A percentile compares a stretch with the other conserved stretches of the same genome.
Conservation (phyloP, 1,140 invertebrate species). For the Hyles vespertilio region DNA sequence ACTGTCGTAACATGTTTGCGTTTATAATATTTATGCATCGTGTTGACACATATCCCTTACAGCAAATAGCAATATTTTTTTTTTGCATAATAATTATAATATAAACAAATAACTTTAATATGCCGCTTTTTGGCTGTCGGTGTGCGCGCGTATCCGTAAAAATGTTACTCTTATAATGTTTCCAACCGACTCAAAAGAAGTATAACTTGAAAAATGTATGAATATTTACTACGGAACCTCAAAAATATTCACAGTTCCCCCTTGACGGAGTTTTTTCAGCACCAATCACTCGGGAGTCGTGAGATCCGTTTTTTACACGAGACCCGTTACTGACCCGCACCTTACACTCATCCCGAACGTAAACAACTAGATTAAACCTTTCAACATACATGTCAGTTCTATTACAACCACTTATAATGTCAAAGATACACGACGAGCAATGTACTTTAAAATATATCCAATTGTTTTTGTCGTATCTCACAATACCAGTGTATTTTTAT, state of each 20-base stretch:
- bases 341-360: conserved; percentile 22
- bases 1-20: too few relatives aligned
- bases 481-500: conserved; percentile 34
- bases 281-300: conserved; percentile 50
- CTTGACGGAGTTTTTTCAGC: conserved; percentile 35
- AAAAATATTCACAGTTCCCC: conserved; percentile 5
- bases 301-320: conserved; percentile 48
- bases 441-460: conserved; percentile 17
- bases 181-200: too few relatives aligned
- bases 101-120: too few relatives aligned
- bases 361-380: conserved; percentile 17
- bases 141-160: too few relatives aligned
- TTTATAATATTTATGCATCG: too few relatives aligned
- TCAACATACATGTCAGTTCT: conserved; percentile 26
- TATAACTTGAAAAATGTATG: too few relatives aligned
- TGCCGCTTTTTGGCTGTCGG: too few relatives aligned
- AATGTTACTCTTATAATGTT: too few relatives aligned
- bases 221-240: conserved; percentile 3
- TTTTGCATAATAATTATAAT: background rate
- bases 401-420: background rate
- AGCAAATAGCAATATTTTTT: background rate
- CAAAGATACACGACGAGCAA: conserved; percentile 12
- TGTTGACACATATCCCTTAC: background rate
- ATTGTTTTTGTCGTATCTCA: conserved; percentile 2
- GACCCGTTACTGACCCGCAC: conserved; percentile 42